phyloP scores from a whole-genome alignment of 2,888 invertebrate species.

The Erebia aethiops region DNA sequence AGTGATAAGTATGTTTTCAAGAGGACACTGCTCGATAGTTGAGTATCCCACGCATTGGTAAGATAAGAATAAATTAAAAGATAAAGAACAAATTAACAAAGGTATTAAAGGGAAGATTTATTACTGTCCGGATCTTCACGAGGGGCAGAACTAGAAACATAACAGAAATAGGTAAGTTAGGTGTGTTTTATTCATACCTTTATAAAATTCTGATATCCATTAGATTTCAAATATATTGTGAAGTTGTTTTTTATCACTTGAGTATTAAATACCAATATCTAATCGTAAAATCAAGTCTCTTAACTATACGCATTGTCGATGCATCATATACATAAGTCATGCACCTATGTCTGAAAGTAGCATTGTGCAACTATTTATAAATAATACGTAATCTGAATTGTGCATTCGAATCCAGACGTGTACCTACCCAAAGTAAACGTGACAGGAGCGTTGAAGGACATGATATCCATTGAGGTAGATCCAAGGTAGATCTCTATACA shows the following conservation, averaged over 20 bases:
- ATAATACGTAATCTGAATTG: neutral
- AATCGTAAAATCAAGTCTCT: slow-evolving; percentile 11
- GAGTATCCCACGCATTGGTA: neutral
- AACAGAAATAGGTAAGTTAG: neutral
- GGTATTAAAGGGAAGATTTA: too few relatives aligned
- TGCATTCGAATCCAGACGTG: too few relatives aligned
- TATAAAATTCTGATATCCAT: too few relatives aligned
- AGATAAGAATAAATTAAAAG: neutral
- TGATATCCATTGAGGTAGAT: too few relatives aligned
- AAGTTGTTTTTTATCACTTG: neutral
- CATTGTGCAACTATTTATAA: neutral
- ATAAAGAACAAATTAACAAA: neutral
- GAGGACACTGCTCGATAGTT: neutral
- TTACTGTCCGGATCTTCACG: too few relatives aligned
- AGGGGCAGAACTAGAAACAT: too few relatives aligned
- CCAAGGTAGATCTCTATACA: too few relatives aligned
- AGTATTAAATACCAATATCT: slow-evolving; percentile 14
- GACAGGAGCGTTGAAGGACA: too few relatives aligned
- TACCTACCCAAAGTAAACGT: too few relatives aligned
- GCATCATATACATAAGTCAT: neutral
- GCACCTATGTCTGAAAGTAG: neutral
- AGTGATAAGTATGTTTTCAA: neutral
- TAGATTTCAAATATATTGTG: slow-evolving; percentile 1
- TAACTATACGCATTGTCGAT: slow-evolving; percentile 1
- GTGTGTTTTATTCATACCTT: too few relatives aligned